Percentiles rank a stretch among this genome's conserved stretches.
phyloP scores from a whole-genome alignment of 2,797 vertebrate species.

The Darevskia mixta region DNA sequence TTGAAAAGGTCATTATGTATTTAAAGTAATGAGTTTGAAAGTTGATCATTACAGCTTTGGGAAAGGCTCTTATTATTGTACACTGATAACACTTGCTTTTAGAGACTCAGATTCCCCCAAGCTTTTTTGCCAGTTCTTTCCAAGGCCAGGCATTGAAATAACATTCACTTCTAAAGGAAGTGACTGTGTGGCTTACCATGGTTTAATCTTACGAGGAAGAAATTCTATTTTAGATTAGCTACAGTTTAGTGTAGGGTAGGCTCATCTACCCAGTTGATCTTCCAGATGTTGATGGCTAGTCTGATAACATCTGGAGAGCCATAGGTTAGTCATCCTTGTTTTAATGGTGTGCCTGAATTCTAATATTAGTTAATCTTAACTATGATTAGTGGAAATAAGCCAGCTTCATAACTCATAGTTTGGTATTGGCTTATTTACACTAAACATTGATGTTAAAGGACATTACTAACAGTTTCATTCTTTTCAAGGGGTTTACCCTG shows the following conservation, averaged over 20 bases:
- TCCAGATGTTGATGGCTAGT: too few relatives aligned
- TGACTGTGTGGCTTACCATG: neutral
- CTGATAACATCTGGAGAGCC: too few relatives aligned
- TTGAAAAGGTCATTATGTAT: conserved; percentile 24
- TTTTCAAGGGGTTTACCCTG: too few relatives aligned
- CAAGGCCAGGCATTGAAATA: neutral
- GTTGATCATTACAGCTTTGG: neutral
- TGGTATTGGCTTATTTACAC: too few relatives aligned
- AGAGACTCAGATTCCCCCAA: neutral
- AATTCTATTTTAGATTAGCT: neutral
- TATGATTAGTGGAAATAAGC: too few relatives aligned
- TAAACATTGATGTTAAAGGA: too few relatives aligned
- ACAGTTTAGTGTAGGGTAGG: neutral
- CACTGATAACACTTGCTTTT: neutral
- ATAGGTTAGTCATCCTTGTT: too few relatives aligned
- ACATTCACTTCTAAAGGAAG: neutral
- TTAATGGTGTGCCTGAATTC: too few relatives aligned
- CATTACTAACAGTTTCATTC: too few relatives aligned
- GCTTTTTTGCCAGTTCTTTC: neutral
- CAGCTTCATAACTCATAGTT: too few relatives aligned
- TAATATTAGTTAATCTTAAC: too few relatives aligned
- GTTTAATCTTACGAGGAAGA: neutral
- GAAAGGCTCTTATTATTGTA: neutral
- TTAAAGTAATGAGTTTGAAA: conserved; percentile 27
- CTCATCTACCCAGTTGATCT: too few relatives aligned